These are phyloP conservation scores for Beris morrisii DNA, from an alignment of 2,888 invertebrate genomes.

Conservation along the genomic window DNA sequence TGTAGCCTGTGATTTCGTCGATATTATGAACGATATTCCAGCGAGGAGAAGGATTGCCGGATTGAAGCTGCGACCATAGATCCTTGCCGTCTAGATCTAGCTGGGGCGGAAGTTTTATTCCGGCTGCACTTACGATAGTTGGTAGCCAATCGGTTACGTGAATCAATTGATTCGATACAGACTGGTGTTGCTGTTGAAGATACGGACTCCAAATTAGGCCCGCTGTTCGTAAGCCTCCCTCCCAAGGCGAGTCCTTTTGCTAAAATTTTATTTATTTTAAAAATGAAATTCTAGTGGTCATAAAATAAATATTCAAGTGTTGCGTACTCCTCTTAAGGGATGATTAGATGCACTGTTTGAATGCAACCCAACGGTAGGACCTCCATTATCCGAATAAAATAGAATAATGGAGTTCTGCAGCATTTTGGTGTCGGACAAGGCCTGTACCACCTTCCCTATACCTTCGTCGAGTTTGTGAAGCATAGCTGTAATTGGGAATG, in stretches of 20 bases:
- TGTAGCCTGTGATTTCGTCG: conserved; percentile 61
- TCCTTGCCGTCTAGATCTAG: conserved; percentile 66
- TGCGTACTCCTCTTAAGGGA: conserved; percentile 73
- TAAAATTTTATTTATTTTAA: conserved; percentile 42
- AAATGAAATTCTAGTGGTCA: not conserved
- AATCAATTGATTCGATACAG: conserved; percentile 67
- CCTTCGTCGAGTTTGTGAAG: conserved; percentile 82
- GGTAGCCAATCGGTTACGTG: conserved; percentile 86
- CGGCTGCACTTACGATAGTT: conserved; percentile 60
- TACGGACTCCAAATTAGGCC: conserved; percentile 75
- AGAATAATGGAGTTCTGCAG: conserved; percentile 80
- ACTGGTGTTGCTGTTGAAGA: conserved; percentile 56
- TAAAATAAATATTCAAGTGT: conserved; percentile 8
- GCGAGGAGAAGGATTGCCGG: conserved; percentile 56
- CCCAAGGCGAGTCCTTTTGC: conserved; percentile 80
- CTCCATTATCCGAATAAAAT: conserved; percentile 89
- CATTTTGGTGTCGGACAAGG: conserved; percentile 67
- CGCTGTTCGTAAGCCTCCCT: conserved; percentile 79
- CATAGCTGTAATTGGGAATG: conserved; percentile 66
- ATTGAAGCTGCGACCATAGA: conserved; percentile 67
- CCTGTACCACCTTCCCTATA: conserved; percentile 73
- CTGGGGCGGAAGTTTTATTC: conserved; percentile 42
- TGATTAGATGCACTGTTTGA: conserved; percentile 77
- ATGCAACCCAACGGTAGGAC: conserved; percentile 71
- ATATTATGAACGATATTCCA: conserved; percentile 71